Percentiles rank a stretch among this genome's conserved stretches.
Evolutionary conservation across 2,113 vertebrate genomes (phyloP).

Genomic region (Gila orcuttii): DNA sequence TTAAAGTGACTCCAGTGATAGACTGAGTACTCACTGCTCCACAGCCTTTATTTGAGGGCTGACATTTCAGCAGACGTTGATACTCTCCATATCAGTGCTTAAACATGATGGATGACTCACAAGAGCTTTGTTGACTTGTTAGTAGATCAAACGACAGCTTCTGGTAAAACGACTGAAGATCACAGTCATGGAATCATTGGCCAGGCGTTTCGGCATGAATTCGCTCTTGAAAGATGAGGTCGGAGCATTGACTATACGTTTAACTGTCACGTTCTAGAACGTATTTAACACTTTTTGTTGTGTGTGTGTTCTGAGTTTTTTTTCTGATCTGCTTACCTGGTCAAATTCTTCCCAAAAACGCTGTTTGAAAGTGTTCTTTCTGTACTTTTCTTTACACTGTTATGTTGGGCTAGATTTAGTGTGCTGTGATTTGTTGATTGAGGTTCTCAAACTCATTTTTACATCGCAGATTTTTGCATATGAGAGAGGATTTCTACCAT

Average conservation of each 20-base stretch:
- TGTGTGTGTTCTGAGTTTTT: neutral
- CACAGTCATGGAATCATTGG: constrained; percentile 4
- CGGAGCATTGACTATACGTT: neutral
- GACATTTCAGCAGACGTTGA: constrained; percentile 37
- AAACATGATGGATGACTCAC: constrained; percentile 33
- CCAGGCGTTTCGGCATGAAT: neutral
- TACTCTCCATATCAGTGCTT: constrained; percentile 21
- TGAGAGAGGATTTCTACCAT: neutral
- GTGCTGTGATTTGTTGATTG: neutral
- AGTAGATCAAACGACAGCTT: constrained; percentile 24
- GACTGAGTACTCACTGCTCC: neutral
- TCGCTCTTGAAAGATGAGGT: neutral
- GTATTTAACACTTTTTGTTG: neutral
- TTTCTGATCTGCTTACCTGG: too few species aligned
- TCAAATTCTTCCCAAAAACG: neutral
- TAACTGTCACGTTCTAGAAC: neutral
- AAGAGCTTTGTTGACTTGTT: constrained; percentile 39
- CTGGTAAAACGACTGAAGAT: constrained; percentile 22
- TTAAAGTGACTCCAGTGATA: constrained; percentile 19
- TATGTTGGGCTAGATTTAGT: neutral
- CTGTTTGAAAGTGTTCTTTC: neutral
- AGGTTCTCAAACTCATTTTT: neutral
- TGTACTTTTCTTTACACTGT: neutral
- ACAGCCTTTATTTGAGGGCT: constrained; percentile 19
- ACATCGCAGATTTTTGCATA: neutral